A percentile compares a stretch with the other conserved stretches of the same genome.
Evolutionary conservation across 1,140 invertebrate species (phyloP).

Genomic region (Holotrichia oblita): DNA sequence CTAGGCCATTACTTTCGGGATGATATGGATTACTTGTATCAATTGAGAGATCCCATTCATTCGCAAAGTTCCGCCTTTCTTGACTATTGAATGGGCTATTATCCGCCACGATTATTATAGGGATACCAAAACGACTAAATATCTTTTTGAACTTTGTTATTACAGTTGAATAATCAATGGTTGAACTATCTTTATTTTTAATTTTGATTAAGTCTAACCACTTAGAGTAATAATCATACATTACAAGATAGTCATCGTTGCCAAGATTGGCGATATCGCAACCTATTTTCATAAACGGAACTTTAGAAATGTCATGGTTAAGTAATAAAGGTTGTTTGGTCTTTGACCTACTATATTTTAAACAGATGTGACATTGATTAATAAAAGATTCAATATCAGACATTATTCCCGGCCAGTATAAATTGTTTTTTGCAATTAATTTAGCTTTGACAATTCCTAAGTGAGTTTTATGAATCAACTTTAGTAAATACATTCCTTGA

Average conservation of each 20-base stretch:
- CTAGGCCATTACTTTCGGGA: conserved; percentile 23
- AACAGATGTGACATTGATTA: too few relatives aligned
- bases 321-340: too few relatives aligned
- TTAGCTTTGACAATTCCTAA: neutral
- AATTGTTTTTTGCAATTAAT: too few relatives aligned
- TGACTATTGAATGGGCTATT: conserved; percentile 31
- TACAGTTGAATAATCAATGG: too few relatives aligned
- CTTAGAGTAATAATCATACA: conserved; percentile 4
- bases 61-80: conserved; percentile 11
- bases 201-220: conserved; percentile 16
- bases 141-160: neutral
- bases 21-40: conserved; percentile 5
- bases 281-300: conserved; percentile 10
- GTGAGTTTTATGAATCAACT: neutral
- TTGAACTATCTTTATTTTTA: neutral
- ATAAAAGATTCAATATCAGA: too few relatives aligned
- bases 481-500: neutral
- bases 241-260: neutral
- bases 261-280: neutral
- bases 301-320: neutral
- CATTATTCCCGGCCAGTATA: too few relatives aligned
- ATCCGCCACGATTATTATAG: neutral
- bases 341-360: too few relatives aligned
- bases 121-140: conserved; percentile 7
- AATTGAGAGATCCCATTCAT: conserved; percentile 11